Percentiles rank a stretch among this genome's conserved stretches.
These are phyloP conservation scores for Eupsittula cactorum DNA, from an alignment of 2,113 vertebrate genomes.

Conservation along the genomic window DNA sequence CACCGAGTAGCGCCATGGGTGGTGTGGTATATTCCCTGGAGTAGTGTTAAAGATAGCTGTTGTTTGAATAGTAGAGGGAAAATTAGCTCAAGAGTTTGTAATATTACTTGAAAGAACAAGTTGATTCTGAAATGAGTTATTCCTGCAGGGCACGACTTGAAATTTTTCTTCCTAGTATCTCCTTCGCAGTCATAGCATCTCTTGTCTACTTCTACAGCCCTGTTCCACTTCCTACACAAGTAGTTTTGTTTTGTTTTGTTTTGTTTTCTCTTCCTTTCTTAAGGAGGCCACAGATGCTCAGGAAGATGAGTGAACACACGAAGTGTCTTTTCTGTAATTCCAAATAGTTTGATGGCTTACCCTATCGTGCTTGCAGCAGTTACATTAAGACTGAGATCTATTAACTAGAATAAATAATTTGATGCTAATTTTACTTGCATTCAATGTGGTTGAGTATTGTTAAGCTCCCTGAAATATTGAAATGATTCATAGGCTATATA, in stretches of 20 bases:
- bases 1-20: not conserved
- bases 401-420: not conserved
- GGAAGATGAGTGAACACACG: not conserved
- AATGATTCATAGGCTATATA: not conserved
- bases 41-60: not conserved
- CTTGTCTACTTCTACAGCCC: not conserved
- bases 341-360: not conserved
- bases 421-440: not conserved
- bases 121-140: not conserved
- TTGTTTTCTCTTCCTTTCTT: not conserved
- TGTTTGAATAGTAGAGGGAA: not conserved
- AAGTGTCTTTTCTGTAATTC: not conserved
- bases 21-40: not conserved
- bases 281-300: not conserved
- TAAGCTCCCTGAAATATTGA: not conserved
- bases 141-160: not conserved
- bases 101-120: not conserved
- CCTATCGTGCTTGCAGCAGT: not conserved
- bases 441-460: not conserved
- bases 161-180: not conserved
- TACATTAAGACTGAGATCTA: not conserved
- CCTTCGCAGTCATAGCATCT: not conserved
- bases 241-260: not conserved
- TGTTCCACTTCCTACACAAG: not conserved
- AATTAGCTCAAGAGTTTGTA: not conserved